Evolutionary conservation across 2,888 invertebrate genomes (phyloP).

Genomic region (Lumbricus terrestris): DNA sequence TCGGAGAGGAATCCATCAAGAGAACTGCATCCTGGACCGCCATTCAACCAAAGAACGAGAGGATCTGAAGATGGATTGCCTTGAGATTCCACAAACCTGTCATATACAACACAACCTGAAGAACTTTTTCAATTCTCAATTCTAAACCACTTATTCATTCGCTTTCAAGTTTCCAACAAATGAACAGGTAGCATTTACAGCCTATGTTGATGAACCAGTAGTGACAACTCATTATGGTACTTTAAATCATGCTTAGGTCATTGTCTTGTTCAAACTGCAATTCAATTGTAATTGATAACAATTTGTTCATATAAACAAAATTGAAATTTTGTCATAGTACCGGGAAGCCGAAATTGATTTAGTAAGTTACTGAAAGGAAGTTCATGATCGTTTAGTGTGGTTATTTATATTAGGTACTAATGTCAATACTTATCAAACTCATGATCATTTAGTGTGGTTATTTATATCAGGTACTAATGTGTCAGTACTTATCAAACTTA

Average conservation of each 20-base stretch:
- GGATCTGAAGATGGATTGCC: conserved; percentile 56
- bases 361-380: too few relatives aligned
- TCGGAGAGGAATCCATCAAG: conserved; percentile 58
- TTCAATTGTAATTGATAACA: neutral
- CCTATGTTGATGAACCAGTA: neutral
- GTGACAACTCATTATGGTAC: neutral
- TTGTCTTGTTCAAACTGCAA: neutral
- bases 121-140: too few relatives aligned
- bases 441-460: too few relatives aligned
- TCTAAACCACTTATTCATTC: neutral
- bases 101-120: neutral
- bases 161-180: too few relatives aligned
- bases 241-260: neutral
- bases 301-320: too few relatives aligned
- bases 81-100: conserved; percentile 64
- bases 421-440: too few relatives aligned
- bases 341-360: too few relatives aligned
- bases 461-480: too few relatives aligned
- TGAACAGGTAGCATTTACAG: neutral
- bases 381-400: too few relatives aligned
- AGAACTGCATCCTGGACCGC: conserved; percentile 62
- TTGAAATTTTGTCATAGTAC: too few relatives aligned
- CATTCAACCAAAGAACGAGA: conserved; percentile 61
- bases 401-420: too few relatives aligned
- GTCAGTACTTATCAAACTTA: too few relatives aligned